Evolutionary conservation across 2,888 invertebrate species (phyloP), one percentile per base, ranked within the genome.

Genomic region (Agonopterix heracliana): DNA sequence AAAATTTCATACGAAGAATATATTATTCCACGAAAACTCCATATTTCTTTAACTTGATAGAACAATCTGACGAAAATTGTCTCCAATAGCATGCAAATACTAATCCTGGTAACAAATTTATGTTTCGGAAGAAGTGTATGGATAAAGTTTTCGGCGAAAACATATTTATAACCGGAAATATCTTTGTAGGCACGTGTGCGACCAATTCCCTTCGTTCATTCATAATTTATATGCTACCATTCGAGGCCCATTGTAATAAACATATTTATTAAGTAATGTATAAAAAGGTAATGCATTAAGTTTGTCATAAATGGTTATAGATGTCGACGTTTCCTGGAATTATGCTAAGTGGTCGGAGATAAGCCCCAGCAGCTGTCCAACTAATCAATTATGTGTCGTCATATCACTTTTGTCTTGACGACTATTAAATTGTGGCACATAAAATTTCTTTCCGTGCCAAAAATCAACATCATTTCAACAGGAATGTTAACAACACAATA

Each of bases 401-500:
- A 77, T 79, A 81, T 78, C 76, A 78, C 65, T 77, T 68, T 74
- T 71, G 71, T 78, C 78, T 76, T 77, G 75, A 80, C 72, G 73
- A 77, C 77, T 80, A 76, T 81, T 76, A 84, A 81, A 81, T 81
- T 72, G 70, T 76, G 69, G 68, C 79, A 78, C 72, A 80, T 78
- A 76, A 81, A 63, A 77, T 68, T 74, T 71, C 72, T 66, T 12
- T 69, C 67, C 64, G 82, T 84, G 86, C 85, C 83, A 84, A 86
- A 85, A 81, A 70, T 79, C 81, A 80, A 81, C 78, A 78, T 78
- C 75, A 77, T 76, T 73, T 66, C 74, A 57, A 65, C 62, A 62
- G 79, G 84, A 85, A 86, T 85, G 81, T 81, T 80, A 82, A 85
- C 74, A 85, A 78, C 82, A 82, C 77, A 78, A 85, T 83, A 85